These are phyloP conservation scores for Drosophila orena DNA, from an alignment of 1,140 invertebrate species.

Conservation along the genomic window DNA sequence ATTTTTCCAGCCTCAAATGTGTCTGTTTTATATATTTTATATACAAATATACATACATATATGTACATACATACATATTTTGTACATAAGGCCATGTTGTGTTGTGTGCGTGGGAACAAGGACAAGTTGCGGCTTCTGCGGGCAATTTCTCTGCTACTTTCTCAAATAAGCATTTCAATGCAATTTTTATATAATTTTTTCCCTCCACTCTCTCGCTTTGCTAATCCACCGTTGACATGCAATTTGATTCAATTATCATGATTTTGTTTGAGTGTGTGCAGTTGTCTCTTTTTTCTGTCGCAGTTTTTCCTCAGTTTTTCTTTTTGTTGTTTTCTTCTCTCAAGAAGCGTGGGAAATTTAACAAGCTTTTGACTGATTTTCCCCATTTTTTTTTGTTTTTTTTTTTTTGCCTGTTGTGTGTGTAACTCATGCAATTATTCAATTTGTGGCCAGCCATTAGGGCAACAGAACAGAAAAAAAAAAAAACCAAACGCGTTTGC, in stretches of 20 bases:
- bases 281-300: conserved; percentile 9
- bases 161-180: conserved; percentile 62
- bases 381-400: neutral
- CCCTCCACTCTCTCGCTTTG: conserved; percentile 22
- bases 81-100: neutral
- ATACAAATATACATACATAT: neutral
- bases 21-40: conserved; percentile 7
- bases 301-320: conserved; percentile 12
- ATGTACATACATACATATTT: neutral
- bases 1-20: conserved; percentile 29
- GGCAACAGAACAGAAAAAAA: neutral
- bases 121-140: conserved; percentile 40
- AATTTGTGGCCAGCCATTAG: conserved; percentile 63
- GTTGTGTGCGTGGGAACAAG: conserved; percentile 45
- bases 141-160: conserved; percentile 41
- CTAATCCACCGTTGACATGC: conserved; percentile 74
- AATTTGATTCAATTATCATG: conserved; percentile 81
- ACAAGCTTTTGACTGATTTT: conserved; percentile 46
- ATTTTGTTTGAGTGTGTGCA: conserved; percentile 56
- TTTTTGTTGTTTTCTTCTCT: conserved; percentile 17
- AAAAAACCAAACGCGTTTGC: neutral
- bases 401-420: conserved; percentile 9
- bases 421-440: conserved; percentile 72
- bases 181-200: conserved; percentile 62
- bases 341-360: conserved; percentile 71